Evolutionary conservation across 2,113 vertebrate genomes (phyloP), one percentile per base, ranked within the genome.

Genomic region (Clarias magur): DNA sequence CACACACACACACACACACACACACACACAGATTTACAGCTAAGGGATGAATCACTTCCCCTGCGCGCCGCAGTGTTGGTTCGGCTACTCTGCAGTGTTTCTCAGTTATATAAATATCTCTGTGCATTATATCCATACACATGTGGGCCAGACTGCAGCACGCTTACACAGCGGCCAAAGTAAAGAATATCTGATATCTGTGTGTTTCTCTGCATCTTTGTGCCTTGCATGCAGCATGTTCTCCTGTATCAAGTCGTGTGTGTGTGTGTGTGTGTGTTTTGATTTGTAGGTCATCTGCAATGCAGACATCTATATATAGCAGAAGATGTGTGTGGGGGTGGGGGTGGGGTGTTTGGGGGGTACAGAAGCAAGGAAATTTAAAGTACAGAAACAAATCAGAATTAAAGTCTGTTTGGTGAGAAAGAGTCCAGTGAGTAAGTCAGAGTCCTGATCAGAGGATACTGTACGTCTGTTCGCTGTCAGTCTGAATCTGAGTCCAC

Each of bases 271-370:
- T 34, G 63, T 82, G 73, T 90, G 89, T 54, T 13, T 78, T 80
- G n/a, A 87, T 85, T 92, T 92, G 79, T 92, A 93, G 93, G 94
- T 95, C 93, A 95, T 95, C 95, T 95, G 95, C 95, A 95, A 95
- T 95, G 95, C 94, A 95, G 95, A 93, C 94, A 91, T 94, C 94
- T 95, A 95, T 93, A 94, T 95, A 94, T 96, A 95, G 94, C 91
- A 90, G 85, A 88, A 86, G 89, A 92, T 89, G 90, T 72, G 87
- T 23, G 81, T 65, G 75, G 21, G 59, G 34, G 85, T 12, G 57
- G 60, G 60, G 15, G 60, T 3, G 19, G n/a, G 59, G 13, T 68
- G 65, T 68, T 34, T 23, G 19, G 23, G 68, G 38, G 3, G 42
- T 34, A 42, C 30, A 73, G 12, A 73, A 21, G 53, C 73, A 73